These are phyloP conservation scores for Oxyscelio sp. DNA, from an alignment of 2,888 invertebrate species.

Conservation along the genomic window DNA sequence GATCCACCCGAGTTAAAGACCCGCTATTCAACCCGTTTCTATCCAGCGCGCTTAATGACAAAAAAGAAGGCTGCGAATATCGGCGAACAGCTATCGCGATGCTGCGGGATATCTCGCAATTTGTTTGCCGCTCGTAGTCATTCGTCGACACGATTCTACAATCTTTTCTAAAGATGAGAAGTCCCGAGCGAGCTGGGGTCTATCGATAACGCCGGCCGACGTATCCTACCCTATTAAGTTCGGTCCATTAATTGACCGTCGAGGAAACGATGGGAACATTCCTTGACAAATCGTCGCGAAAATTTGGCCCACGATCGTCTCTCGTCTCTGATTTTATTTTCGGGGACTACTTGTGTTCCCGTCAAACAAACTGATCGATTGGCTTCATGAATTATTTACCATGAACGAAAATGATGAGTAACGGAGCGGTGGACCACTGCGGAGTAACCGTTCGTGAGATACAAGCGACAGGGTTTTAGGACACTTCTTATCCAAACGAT, in stretches of 20 bases:
- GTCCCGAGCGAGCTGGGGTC: constrained; percentile 79
- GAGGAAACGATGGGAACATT: constrained; percentile 83
- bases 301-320: constrained; percentile 7
- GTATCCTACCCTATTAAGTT: constrained; percentile 83
- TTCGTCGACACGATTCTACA: constrained; percentile 87
- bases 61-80: constrained; percentile 67
- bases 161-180: constrained; percentile 85
- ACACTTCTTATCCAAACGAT: constrained; percentile 43
- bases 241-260: constrained; percentile 85
- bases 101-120: constrained; percentile 87
- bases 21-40: constrained; percentile 33
- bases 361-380: neutral
- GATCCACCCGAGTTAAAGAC: constrained; percentile 7
- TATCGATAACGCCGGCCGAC: constrained; percentile 85
- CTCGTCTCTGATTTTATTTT: neutral
- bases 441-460: constrained; percentile 16
- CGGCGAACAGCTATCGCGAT: constrained; percentile 85
- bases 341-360: neutral
- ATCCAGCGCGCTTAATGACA: constrained; percentile 38
- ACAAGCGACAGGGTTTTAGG: neutral
- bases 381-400: neutral
- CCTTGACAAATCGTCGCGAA: constrained; percentile 74
- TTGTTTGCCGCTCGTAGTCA: constrained; percentile 88
- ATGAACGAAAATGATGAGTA: neutral
- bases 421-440: neutral